Evolutionary conservation across 35 echinoderm and acorn worm genomes (phyloP).

Genomic region (Nesometra sesokonis): DNA sequence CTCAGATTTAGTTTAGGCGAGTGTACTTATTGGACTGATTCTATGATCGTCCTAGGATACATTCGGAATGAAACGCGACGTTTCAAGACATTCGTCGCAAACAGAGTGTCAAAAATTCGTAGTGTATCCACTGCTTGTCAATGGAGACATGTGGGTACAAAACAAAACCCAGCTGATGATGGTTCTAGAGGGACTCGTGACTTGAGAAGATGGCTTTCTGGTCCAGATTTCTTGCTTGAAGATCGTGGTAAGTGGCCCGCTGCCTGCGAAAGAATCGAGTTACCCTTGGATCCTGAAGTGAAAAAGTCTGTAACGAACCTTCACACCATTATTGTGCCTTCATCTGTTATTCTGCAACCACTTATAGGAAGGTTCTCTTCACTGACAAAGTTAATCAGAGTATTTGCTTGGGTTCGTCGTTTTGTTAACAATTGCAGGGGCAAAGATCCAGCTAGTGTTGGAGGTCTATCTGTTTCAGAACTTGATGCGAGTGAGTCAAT

Average conservation of each 20-base stretch:
- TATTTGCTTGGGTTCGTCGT: constrained; percentile 27
- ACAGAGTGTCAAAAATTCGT: constrained; percentile 16
- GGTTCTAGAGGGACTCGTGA: constrained; percentile 15
- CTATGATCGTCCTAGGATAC: constrained; percentile 23
- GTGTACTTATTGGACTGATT: constrained; percentile 25
- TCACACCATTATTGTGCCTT: neutral
- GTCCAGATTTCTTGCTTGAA: neutral
- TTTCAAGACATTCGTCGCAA: constrained; percentile 43
- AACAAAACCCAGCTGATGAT: constrained; percentile 17
- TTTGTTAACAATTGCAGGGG: constrained; percentile 9
- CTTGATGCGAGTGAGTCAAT: constrained; percentile 4
- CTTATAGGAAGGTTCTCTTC: neutral
- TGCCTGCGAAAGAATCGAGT: too few species aligned
- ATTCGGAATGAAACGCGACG: constrained; percentile 20
- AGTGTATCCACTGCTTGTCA: neutral
- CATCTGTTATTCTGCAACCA: neutral
- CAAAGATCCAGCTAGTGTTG: neutral
- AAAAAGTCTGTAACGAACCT: neutral
- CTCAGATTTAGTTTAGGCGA: neutral
- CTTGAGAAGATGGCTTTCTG: neutral
- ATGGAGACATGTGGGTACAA: constrained; percentile 18
- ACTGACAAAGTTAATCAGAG: constrained; percentile 3
- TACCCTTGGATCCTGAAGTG: neutral
- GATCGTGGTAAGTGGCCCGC: neutral
- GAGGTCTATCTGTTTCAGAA: constrained; percentile 8